Evolutionary conservation across 2,888 invertebrate genomes (phyloP).

Genomic region (Patella caerulea): DNA sequence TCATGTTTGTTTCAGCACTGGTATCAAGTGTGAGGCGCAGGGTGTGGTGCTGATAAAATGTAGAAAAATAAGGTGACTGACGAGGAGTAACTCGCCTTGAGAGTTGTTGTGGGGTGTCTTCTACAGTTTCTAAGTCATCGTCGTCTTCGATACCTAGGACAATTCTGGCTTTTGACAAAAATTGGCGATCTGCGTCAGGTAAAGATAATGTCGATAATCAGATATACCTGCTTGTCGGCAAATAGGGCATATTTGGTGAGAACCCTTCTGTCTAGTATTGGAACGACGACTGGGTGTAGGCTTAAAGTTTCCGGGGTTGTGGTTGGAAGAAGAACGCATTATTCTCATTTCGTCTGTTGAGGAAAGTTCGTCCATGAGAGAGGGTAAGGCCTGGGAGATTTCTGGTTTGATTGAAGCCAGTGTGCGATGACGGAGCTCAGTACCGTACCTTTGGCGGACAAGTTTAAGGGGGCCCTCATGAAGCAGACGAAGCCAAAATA

Average conservation of each 20-base stretch:
- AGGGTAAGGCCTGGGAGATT: not conserved
- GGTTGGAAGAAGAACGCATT: not conserved
- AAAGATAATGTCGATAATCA: not conserved
- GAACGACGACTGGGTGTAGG: too few species aligned
- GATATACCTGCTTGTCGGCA: not conserved
- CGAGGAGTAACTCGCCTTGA: too few species aligned
- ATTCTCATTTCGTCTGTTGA: not conserved
- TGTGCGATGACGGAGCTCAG: too few species aligned
- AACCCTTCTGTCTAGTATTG: too few species aligned
- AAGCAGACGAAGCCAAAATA: too few species aligned
- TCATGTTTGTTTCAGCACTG: not conserved
- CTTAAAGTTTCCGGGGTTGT: not conserved
- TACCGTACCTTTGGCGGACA: too few species aligned
- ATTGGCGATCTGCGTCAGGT: not conserved
- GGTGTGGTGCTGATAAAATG: not conserved
- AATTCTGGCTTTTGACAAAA: not conserved
- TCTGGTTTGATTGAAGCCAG: too few species aligned
- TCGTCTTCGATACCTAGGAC: too few species aligned
- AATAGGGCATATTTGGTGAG: not conserved
- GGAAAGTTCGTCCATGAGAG: not conserved
- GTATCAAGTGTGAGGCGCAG: not conserved
- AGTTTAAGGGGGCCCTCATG: too few species aligned
- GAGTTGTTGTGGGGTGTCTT: too few species aligned
- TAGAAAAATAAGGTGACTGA: not conserved
- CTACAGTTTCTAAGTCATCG: too few species aligned